phyloP scores from a whole-genome alignment of 1,140 invertebrate genomes.

The Drosophila sp. region DNA sequence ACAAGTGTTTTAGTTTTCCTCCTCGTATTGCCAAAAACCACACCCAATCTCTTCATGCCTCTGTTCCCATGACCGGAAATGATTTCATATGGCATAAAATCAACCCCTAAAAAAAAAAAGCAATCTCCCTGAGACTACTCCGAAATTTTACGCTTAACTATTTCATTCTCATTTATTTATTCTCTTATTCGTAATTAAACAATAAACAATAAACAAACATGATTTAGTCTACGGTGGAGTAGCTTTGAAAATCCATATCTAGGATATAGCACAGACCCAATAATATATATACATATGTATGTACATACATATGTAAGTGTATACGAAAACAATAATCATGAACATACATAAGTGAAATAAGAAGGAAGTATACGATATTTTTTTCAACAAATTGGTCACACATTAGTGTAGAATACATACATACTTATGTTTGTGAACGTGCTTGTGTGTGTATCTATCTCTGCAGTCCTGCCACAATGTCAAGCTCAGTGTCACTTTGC shows the following conservation, averaged over 20 bases:
- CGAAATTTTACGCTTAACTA: neutral
- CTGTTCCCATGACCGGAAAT: conserved; percentile 50
- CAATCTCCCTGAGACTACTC: neutral
- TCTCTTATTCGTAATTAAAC: no score
- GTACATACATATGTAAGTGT: no score
- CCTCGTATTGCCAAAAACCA: conserved; percentile 22
- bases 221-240: no score
- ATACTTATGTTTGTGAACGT: neutral
- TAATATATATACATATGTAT: neutral
- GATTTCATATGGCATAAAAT: conserved; percentile 50
- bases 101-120: conserved; percentile 27
- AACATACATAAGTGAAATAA: no score
- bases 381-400: no score
- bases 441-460: neutral
- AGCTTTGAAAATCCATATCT: no score
- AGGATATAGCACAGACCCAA: no score
- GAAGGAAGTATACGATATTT: no score
- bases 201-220: no score
- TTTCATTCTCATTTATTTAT: no score
- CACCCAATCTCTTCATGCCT: conserved; percentile 25
- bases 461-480: conserved; percentile 45
- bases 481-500: conserved; percentile 15
- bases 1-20: conserved; percentile 37
- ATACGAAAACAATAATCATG: no score
- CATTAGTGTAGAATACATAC: neutral